These are phyloP conservation scores for Cantharis nigra DNA, from an alignment of 2,888 invertebrate species.

Conservation along the genomic window DNA sequence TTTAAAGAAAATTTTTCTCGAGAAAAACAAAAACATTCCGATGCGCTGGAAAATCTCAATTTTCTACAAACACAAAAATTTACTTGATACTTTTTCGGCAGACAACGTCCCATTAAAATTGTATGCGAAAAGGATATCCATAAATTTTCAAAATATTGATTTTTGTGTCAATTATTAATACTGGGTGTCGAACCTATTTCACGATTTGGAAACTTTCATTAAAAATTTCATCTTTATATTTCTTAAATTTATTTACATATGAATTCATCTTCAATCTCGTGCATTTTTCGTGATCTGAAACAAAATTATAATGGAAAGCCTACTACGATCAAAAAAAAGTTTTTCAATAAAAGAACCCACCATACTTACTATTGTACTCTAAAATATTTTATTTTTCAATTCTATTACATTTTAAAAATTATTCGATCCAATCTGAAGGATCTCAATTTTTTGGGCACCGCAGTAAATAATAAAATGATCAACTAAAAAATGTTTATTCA, in stretches of 20 bases:
- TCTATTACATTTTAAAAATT: neutral
- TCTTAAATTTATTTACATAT: neutral
- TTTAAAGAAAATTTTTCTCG: neutral
- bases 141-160: neutral
- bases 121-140: neutral
- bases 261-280: neutral
- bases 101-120: neutral
- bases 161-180: neutral
- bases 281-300: neutral
- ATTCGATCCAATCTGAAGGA: neutral
- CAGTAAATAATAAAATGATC: neutral
- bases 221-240: neutral
- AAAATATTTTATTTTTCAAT: neutral
- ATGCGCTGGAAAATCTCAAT: neutral
- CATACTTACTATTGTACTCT: neutral
- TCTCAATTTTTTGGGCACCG: neutral
- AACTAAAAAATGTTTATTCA: constrained; percentile 21
- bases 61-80: neutral
- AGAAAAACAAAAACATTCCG: neutral
- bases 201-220: neutral
- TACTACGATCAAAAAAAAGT: neutral
- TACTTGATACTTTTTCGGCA: neutral
- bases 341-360: neutral
- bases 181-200: neutral
- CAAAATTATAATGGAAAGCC: neutral